phyloP scores from a whole-genome alignment of 2,797 vertebrate species.

The Phoeniculus purpureus region DNA sequence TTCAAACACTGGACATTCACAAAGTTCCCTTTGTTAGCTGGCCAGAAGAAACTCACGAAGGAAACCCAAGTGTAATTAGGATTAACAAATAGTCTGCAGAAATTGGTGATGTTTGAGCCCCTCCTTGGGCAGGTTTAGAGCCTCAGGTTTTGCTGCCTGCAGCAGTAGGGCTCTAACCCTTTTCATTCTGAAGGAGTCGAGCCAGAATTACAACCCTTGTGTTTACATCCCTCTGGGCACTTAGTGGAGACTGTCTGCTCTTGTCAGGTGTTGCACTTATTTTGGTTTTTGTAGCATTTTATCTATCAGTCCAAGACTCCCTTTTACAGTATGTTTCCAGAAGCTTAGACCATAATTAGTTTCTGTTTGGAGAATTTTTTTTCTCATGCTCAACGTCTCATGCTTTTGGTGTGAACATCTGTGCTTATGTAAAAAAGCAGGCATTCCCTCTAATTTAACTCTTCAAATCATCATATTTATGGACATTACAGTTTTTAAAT shows the following conservation, averaged over 20 bases:
- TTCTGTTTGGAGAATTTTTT: neutral
- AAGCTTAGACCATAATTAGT: neutral
- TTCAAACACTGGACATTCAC: neutral
- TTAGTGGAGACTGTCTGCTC: neutral
- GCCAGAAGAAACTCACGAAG: neutral
- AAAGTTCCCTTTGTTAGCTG: neutral
- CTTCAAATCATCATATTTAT: neutral
- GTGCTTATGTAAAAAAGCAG: neutral
- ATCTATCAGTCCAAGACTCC: accelerated
- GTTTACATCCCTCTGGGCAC: neutral
- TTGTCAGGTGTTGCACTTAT: neutral
- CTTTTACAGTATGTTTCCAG: neutral
- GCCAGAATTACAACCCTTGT: neutral
- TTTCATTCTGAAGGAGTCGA: neutral
- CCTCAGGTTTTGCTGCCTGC: neutral
- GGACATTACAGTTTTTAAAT: neutral
- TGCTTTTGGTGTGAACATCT: neutral
- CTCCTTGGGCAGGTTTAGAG: neutral
- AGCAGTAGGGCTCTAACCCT: neutral
- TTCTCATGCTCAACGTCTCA: neutral
- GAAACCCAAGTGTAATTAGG: neutral
- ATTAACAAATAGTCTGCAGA: neutral
- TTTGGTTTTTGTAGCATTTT: neutral
- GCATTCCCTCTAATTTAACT: neutral
- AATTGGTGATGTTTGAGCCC: accelerated